Percentiles rank a stretch among this genome's conserved stretches.
These are phyloP conservation scores for Electrona antarctica DNA, from an alignment of 2,113 vertebrate genomes.

Conservation along the genomic window DNA sequence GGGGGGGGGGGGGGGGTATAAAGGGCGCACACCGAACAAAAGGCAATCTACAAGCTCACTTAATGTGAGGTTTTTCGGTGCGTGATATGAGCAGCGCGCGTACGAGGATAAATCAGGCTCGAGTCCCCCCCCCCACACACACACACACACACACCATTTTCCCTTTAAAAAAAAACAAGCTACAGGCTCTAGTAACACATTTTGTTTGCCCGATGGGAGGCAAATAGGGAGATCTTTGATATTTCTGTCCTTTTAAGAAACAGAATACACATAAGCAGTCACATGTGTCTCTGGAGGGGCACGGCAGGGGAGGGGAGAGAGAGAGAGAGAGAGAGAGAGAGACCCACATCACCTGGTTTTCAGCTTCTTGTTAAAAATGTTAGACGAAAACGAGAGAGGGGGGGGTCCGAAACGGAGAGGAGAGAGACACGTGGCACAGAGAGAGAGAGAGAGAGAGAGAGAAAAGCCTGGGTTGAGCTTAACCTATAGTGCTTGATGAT, in stretches of 20 bases:
- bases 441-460: conserved; percentile 14
- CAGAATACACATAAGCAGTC: conserved; percentile 49
- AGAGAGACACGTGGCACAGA: background rate
- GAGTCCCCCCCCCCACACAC: no score
- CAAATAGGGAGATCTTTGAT: conserved; percentile 72
- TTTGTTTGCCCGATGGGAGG: no score
- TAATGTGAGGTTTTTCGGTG: no score
- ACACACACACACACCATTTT: background rate
- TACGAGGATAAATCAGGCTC: no score
- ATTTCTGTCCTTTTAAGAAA: conserved; percentile 59
- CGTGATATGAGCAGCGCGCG: no score
- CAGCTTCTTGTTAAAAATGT: conserved; percentile 60
- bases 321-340: conserved; percentile 31
- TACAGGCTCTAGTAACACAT: conserved; percentile 43
- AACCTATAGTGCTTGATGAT: conserved; percentile 26
- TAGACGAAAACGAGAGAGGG: conserved; percentile 33
- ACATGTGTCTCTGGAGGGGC: conserved; percentile 57
- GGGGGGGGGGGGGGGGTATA: no score
- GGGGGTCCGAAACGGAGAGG: background rate
- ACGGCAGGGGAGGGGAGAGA: conserved; percentile 19
- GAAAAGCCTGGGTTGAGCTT: conserved; percentile 40
- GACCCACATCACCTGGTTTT: conserved; percentile 62
- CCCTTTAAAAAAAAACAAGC: conserved; percentile 64
- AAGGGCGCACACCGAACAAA: no score
- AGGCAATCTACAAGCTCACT: no score